Evolutionary conservation across 2,888 invertebrate genomes (phyloP), one percentile per base, ranked within the genome.

Genomic region (Rugalucina vietnamica): DNA sequence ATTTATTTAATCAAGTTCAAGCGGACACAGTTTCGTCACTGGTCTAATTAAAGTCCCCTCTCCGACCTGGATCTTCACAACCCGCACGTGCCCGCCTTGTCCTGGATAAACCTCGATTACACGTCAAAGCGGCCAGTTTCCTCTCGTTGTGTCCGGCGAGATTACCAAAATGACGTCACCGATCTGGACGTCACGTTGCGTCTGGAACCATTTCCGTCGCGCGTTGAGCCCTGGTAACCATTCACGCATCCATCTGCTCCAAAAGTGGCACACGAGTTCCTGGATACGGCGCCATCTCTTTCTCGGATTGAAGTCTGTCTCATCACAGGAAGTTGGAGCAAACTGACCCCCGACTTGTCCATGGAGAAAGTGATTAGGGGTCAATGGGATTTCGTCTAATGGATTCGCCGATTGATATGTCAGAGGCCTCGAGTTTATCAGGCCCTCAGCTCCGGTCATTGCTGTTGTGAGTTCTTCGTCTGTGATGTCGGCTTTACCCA

Each of bases 341-440:
- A 89, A 86, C 34, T 86, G 76, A 12, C 89, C 87, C 4, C 88
- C 84, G 12, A 79, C 21, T 79, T 90, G 89, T 21, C 85, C 82
- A 79, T 74, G 75, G 18, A 90, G 27, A 60, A 90, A 88, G 81
- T 90, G 86, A 57, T 90, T 88, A 14, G 88, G 88, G 8, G 90
- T 84, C 29, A 85, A 43, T 1, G 57, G 75, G 5, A 36, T 29
- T 29, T 37, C 29, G 50, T 85, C 87, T 36, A 37, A n/a, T 14
- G 83, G 70, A 43, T 86, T 83, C 21, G 84, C 24, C 14, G 57
- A 49, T 37, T 88, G 84, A 69, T 84, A 84, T 27, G 90, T 84
- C 18, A 88, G 50, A 4, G 87, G 88, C 37, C 87, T 37, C 10
- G 77, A 76, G 50, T 88, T 90, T 5, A 88, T 81, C 1, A 89